Evolutionary conservation across 2,797 vertebrate genomes (phyloP).

Genomic region (Dallia pectoralis): DNA sequence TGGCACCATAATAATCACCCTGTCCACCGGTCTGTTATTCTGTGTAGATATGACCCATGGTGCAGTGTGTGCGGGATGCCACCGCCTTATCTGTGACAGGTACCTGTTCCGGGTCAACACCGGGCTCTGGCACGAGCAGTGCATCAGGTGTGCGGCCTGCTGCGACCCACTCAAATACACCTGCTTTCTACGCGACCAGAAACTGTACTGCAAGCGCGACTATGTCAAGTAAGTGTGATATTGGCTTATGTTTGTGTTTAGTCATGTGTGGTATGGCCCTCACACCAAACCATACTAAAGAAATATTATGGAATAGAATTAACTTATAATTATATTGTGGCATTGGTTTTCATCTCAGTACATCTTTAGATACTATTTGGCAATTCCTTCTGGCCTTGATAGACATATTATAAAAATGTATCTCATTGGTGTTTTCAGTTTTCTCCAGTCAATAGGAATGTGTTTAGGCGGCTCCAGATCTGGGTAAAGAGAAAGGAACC

Average conservation of each 20-base stretch:
- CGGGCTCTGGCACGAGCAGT: conserved; percentile 92
- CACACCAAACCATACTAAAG: background rate
- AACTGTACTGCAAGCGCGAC: conserved; percentile 92
- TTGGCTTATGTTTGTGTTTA: background rate
- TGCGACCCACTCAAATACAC: conserved; percentile 84
- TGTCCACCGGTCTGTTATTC: background rate
- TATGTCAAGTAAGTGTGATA: conserved; percentile 86
- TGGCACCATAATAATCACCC: background rate
- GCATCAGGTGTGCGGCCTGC: conserved; percentile 87
- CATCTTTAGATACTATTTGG: background rate
- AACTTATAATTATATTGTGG: background rate
- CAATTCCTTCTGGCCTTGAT: background rate
- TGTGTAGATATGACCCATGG: conserved; percentile 72
- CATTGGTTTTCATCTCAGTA: background rate
- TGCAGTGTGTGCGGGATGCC: conserved; percentile 88
- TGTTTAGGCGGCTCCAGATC: background rate
- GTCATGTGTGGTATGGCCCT: background rate
- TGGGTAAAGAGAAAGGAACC: background rate
- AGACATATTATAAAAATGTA: background rate
- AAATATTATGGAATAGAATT: background rate
- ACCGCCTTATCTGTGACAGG: conserved; percentile 84
- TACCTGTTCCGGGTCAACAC: conserved; percentile 91
- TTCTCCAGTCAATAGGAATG: background rate
- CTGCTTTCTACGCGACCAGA: conserved; percentile 91
- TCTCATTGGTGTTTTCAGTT: background rate